phyloP scores from a whole-genome alignment of 2,113 vertebrate species.

The Notiomystis cincta region DNA sequence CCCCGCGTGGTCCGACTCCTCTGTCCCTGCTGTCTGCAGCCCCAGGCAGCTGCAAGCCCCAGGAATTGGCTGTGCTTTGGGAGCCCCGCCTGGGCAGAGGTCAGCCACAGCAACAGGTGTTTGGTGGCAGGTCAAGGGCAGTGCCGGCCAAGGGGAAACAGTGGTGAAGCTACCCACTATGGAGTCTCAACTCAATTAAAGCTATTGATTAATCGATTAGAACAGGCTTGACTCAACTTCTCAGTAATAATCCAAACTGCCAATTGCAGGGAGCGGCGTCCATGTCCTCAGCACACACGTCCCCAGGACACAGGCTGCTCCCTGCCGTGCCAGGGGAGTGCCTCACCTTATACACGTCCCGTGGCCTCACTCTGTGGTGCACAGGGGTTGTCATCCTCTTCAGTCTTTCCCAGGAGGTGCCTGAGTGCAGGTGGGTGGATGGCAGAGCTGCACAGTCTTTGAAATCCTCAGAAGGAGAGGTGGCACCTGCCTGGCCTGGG shows the following conservation, averaged over 20 bases:
- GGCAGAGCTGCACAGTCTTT: neutral
- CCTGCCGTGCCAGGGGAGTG: accelerated
- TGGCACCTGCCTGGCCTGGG: neutral
- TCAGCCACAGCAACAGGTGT: neutral
- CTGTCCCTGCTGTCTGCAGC: neutral
- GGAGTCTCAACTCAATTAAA: slow-evolving; percentile 62
- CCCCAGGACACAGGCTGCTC: neutral
- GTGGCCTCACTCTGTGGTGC: accelerated
- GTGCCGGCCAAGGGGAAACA: neutral
- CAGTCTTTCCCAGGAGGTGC: neutral
- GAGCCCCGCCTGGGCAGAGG: neutral
- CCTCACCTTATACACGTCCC: accelerated
- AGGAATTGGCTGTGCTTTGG: neutral
- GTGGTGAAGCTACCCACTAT: neutral
- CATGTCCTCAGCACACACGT: neutral
- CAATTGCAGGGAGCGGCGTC: neutral
- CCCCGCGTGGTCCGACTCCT: accelerated
- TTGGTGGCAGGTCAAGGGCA: neutral
- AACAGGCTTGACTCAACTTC: slow-evolving; percentile 32
- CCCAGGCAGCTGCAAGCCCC: neutral
- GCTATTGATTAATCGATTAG: slow-evolving; percentile 69
- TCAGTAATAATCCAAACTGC: slow-evolving; percentile 1
- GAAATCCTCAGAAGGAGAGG: neutral
- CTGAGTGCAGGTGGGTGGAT: accelerated
- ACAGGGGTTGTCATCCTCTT: neutral